Conservation (phyloP, 2,113 vertebrate genomes). For the Bufo bufo region DNA sequence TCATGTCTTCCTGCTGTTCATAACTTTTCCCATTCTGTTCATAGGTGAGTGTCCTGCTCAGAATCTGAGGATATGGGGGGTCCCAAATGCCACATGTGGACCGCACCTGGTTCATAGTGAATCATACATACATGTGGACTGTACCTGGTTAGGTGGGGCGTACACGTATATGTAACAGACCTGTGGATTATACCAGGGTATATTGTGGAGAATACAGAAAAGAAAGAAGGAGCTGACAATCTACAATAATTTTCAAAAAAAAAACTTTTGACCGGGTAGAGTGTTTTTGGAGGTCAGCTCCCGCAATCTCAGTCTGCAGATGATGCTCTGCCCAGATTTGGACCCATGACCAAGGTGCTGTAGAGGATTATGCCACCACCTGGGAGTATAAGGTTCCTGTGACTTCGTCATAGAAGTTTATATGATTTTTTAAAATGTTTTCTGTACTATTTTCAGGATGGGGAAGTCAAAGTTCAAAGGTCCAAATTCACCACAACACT, state of each 20-base stretch:
- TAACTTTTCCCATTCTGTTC: conserved; percentile 97
- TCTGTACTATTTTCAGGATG: conserved; percentile 76
- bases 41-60: conserved; percentile 80
- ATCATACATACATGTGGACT: not conserved
- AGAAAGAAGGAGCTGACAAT: too few species aligned
- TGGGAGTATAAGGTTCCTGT: not conserved
- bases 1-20: conserved; percentile 96
- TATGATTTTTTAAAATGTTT: not conserved
- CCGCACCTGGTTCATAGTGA: not conserved
- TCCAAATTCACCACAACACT: conserved; percentile 98
- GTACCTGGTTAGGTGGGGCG: not conserved
- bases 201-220: not conserved
- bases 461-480: conserved; percentile 98
- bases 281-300: too few species aligned
- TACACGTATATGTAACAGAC: not conserved
- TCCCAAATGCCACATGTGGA: not conserved
- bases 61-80: not conserved
- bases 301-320: too few species aligned
- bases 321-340: too few species aligned
- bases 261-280: too few species aligned
- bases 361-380: too few species aligned
- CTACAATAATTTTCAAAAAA: too few species aligned
- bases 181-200: not conserved
- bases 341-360: too few species aligned
- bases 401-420: not conserved